A percentile compares a stretch with the other conserved stretches of the same genome.
These are phyloP conservation scores for Porphyrio hochstetteri DNA, from an alignment of 2,113 vertebrate species.

Conservation along the genomic window DNA sequence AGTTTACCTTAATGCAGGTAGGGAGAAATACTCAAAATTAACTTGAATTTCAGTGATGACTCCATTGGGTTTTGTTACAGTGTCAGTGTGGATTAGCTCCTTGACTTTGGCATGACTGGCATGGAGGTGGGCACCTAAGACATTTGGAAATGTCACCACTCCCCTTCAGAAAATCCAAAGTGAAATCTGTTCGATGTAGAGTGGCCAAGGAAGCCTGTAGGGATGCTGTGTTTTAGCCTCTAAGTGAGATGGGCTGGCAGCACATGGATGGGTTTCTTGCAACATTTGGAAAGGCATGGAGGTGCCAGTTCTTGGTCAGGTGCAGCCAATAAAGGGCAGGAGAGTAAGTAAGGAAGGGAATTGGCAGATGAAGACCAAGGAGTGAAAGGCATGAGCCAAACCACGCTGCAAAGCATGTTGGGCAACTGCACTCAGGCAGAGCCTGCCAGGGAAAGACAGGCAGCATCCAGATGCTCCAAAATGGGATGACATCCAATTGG, in stretches of 20 bases:
- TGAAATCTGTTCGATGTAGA: not conserved
- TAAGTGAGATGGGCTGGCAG: not conserved
- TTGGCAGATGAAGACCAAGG: not conserved
- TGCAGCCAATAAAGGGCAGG: not conserved
- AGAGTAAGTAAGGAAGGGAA: not conserved
- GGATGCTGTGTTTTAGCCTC: not conserved
- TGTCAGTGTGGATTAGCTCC: not conserved
- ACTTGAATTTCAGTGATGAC: not conserved
- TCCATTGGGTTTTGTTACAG: not conserved
- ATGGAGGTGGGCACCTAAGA: not conserved
- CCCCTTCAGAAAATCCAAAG: not conserved
- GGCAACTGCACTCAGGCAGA: not conserved
- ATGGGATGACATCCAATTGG: not conserved
- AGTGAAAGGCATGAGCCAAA: accelerated
- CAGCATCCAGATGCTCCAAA: not conserved
- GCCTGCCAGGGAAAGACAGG: not conserved
- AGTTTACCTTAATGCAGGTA: not conserved
- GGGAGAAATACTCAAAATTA: not conserved
- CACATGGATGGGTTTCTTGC: not conserved
- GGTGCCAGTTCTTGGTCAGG: not conserved
- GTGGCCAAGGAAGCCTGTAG: not conserved
- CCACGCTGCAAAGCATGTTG: not conserved
- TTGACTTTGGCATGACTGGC: not conserved
- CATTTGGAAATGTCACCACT: not conserved
- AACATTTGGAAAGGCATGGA: not conserved